Conservation (phyloP, 2,888 invertebrate species). For the Drosophila limbata region DNA sequence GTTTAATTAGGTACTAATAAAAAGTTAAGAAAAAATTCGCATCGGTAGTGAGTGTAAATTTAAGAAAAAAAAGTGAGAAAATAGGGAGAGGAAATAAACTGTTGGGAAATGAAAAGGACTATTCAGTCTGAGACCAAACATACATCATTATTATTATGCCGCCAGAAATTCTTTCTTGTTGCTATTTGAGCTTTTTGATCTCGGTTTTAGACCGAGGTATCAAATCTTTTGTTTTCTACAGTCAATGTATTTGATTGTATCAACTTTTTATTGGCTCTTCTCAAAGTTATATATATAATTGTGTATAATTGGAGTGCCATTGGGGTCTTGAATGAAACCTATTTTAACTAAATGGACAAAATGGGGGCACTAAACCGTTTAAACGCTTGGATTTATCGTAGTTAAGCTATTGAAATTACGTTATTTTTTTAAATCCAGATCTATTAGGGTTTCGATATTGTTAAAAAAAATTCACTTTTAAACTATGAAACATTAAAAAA, state of each 20-base stretch:
- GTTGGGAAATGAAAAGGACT: not conserved
- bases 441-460: too few relatives aligned
- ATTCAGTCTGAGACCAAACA: not conserved
- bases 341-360: not conserved
- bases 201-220: slow-evolving; percentile 4
- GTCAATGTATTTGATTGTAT: slow-evolving; percentile 14
- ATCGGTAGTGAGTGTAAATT: not conserved
- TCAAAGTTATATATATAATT: too few relatives aligned
- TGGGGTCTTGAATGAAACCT: slow-evolving; percentile 1
- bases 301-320: slow-evolving; percentile 1
- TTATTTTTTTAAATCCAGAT: too few relatives aligned
- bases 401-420: too few relatives aligned
- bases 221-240: slow-evolving; percentile 13
- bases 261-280: slow-evolving; percentile 11
- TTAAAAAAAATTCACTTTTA: too few relatives aligned
- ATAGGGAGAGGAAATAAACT: not conserved
- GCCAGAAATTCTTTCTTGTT: slow-evolving; percentile 8
- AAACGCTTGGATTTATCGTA: too few relatives aligned
- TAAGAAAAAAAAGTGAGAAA: not conserved
- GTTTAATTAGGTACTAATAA: not conserved
- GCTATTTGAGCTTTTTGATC: slow-evolving; percentile 11
- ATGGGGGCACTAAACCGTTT: not conserved
- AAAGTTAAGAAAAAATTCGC: slow-evolving; percentile 1
- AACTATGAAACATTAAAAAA: too few relatives aligned
- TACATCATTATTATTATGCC: not conserved